These are phyloP conservation scores for Cossypha heuglini DNA, from an alignment of 2,797 vertebrate genomes.

Conservation along the genomic window DNA sequence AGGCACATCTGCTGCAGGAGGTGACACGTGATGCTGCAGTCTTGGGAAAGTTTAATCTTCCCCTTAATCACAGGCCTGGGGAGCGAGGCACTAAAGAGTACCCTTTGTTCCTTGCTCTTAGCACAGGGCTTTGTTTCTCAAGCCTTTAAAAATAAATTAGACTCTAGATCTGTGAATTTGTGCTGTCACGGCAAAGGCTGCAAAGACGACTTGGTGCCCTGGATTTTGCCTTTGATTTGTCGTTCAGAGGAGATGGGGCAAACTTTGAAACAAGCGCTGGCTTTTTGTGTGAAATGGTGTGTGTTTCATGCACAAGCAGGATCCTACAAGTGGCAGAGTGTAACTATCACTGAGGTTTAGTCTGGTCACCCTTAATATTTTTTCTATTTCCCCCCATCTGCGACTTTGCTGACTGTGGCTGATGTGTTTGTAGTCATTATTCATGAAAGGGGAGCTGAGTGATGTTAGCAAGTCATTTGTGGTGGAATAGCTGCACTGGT, in stretches of 20 bases:
- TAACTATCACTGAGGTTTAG: not conserved
- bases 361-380: not conserved
- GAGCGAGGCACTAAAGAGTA: slow-evolving; percentile 48
- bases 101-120: slow-evolving; percentile 61
- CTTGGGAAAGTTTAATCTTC: slow-evolving; percentile 70
- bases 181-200: slow-evolving; percentile 42
- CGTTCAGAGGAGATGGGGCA: slow-evolving; percentile 32
- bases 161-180: slow-evolving; percentile 29
- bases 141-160: slow-evolving; percentile 67
- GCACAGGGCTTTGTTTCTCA: slow-evolving; percentile 52
- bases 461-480: not conserved
- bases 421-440: not conserved
- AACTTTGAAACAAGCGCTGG: slow-evolving; percentile 21
- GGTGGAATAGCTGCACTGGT: not conserved
- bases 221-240: slow-evolving; percentile 56
- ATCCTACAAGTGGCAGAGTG: not conserved
- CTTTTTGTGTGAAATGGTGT: not conserved
- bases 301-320: not conserved
- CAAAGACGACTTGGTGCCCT: slow-evolving; percentile 15
- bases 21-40: slow-evolving; percentile 38
- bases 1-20: slow-evolving; percentile 61
- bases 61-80: slow-evolving; percentile 58
- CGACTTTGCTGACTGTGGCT: not conserved
- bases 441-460: not conserved
- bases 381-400: not conserved